Percentiles rank a stretch among this genome's conserved stretches.
phyloP scores from a whole-genome alignment of 2,113 vertebrate species.

The Neotoma lepida region DNA sequence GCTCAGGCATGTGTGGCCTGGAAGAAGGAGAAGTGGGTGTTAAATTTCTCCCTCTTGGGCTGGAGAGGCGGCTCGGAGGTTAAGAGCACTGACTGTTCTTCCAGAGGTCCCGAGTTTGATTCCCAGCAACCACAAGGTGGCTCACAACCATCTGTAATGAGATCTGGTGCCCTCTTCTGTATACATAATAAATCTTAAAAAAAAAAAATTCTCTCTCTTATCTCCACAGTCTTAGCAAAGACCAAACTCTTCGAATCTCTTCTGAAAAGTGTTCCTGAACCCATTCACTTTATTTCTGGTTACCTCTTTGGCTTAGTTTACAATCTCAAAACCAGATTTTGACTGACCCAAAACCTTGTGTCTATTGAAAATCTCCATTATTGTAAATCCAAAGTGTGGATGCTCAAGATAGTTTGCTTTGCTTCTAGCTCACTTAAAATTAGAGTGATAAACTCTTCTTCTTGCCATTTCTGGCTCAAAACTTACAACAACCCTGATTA shows the following conservation, averaged over 20 bases:
- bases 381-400: not conserved
- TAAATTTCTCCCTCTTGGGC: not conserved
- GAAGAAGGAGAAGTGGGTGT: not conserved
- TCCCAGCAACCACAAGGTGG: no score
- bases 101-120: no score
- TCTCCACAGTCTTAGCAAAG: not conserved
- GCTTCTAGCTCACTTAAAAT: conserved; percentile 34
- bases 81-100: no score
- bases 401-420: not conserved
- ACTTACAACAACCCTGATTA: not conserved
- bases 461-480: not conserved
- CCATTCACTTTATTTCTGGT: not conserved
- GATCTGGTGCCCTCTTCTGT: no score
- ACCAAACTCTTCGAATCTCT: not conserved
- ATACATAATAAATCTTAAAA: no score
- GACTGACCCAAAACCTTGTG: not conserved
- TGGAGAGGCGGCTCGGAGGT: no score
- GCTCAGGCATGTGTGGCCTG: not conserved
- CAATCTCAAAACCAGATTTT: not conserved
- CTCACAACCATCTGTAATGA: no score
- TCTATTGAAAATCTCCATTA: conserved; percentile 13
- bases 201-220: not conserved
- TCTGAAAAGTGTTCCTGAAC: not conserved
- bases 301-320: not conserved
- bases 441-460: conserved; percentile 5